Conservation (phyloP, 2,888 invertebrate genomes). For the Drosophila meridionalis region DNA sequence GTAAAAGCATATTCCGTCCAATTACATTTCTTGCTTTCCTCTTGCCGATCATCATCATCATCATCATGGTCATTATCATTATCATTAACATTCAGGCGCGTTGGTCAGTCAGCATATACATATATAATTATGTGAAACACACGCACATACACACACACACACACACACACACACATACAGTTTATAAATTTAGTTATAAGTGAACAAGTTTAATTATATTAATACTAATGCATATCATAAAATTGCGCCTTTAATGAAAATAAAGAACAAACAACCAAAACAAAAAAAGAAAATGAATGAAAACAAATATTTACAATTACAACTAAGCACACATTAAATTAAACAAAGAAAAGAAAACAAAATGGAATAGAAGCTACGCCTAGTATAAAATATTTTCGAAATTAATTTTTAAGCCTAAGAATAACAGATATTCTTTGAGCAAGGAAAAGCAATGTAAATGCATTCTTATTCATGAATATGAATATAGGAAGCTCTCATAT, state of each 20-base stretch:
- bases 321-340: conserved; percentile 62
- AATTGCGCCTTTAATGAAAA: conserved; percentile 83
- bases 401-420: conserved; percentile 72
- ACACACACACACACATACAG: conserved; percentile 23
- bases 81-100: conserved; percentile 19
- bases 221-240: conserved; percentile 84
- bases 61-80: conserved; percentile 18
- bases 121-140: background rate
- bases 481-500: conserved; percentile 26
- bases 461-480: conserved; percentile 20
- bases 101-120: conserved; percentile 5
- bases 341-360: conserved; percentile 30
- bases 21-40: conserved; percentile 81
- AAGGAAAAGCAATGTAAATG: conserved; percentile 52
- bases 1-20: conserved; percentile 84
- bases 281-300: conserved; percentile 41
- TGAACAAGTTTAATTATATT: conserved; percentile 67
- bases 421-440: conserved; percentile 23
- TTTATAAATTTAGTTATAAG: conserved; percentile 47
- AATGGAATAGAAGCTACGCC: conserved; percentile 64
- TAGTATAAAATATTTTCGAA: conserved; percentile 73
- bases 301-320: conserved; percentile 67
- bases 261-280: conserved; percentile 47
- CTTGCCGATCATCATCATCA: conserved; percentile 57
- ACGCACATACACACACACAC: conserved; percentile 31